Conservation (phyloP, 2,797 vertebrate species). For the Pterois miles region DNA sequence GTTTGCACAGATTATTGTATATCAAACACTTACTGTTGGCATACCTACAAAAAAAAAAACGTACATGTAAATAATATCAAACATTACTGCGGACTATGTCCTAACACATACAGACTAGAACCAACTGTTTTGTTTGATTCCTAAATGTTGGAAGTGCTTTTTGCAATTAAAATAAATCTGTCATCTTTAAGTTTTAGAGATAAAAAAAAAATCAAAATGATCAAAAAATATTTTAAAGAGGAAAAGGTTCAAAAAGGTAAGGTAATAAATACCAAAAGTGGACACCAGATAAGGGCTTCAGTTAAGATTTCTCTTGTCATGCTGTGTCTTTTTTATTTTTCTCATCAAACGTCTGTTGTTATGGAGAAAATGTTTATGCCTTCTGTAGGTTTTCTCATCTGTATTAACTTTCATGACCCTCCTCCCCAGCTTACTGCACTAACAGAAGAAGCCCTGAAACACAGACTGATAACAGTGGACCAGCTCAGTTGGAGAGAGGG, state of each 20-base stretch:
- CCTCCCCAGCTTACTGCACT: conserved; percentile 53
- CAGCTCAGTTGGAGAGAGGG: conserved; percentile 9
- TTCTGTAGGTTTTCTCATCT: conserved; percentile 38
- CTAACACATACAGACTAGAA: conserved; percentile 64
- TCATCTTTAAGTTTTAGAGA: conserved; percentile 74
- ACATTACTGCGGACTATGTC: conserved; percentile 41
- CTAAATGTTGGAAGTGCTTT: conserved; percentile 69
- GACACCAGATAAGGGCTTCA: conserved; percentile 81
- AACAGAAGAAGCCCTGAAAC: conserved; percentile 48
- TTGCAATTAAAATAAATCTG: conserved; percentile 66
- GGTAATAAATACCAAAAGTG: conserved; percentile 79
- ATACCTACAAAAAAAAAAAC: conserved; percentile 45
- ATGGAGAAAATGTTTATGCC: conserved; percentile 13
- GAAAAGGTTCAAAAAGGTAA: conserved; percentile 51
- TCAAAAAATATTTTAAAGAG: conserved; percentile 67
- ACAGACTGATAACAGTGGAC: conserved; percentile 30
- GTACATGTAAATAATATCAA: conserved; percentile 69
- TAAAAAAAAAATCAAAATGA: conserved; percentile 52
- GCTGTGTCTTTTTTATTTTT: conserved; percentile 9
- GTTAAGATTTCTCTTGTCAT: conserved; percentile 60
- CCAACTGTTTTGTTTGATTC: conserved; percentile 65
- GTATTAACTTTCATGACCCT: conserved; percentile 37
- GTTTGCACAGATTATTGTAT: conserved; percentile 60
- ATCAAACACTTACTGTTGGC: conserved; percentile 51
- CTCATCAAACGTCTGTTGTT: conserved; percentile 10